Conservation (phyloP, 2,888 invertebrate species). For the Eledone cirrhosa region DNA sequence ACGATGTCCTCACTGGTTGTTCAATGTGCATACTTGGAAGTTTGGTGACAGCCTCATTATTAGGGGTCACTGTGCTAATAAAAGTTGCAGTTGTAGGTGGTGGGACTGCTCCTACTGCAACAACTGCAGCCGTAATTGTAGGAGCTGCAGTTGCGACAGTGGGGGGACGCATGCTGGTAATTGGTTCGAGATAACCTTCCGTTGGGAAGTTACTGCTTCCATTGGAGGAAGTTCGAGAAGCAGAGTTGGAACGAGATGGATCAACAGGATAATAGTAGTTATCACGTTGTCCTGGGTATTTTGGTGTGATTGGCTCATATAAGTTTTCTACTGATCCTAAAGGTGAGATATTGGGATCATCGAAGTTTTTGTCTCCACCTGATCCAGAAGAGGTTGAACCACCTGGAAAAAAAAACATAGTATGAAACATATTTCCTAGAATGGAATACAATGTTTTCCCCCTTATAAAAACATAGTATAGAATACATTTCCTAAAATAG, state of each 20-base stretch:
- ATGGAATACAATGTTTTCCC: too few species aligned
- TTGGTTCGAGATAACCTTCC: constrained; percentile 58
- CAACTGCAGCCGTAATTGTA: background rate
- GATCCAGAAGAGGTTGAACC: constrained; percentile 44
- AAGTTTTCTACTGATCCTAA: constrained; percentile 57
- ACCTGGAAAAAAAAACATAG: constrained; percentile 36
- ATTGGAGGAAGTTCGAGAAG: constrained; percentile 25
- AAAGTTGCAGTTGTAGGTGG: constrained; percentile 19
- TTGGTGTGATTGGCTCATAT: constrained; percentile 57
- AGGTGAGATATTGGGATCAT: constrained; percentile 53
- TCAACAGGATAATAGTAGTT: constrained; percentile 47
- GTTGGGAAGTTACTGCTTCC: constrained; percentile 37
- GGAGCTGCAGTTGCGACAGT: constrained; percentile 36
- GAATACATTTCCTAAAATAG: too few species aligned
- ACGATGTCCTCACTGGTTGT: constrained; percentile 32
- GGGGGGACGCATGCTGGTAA: constrained; percentile 35
- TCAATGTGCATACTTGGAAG: background rate
- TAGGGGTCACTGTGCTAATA: constrained; percentile 4
- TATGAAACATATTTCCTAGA: too few species aligned
- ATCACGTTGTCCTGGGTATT: constrained; percentile 40
- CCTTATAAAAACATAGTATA: too few species aligned
- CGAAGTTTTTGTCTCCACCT: constrained; percentile 45
- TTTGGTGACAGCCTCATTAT: constrained; percentile 26
- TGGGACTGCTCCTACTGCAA: background rate
- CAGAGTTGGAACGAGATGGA: constrained; percentile 25